Percentiles rank a stretch among this genome's conserved stretches.
These are phyloP conservation scores for Ophthalmotilapia sp. DNA, from an alignment of 2,113 vertebrate genomes.

Conservation along the genomic window DNA sequence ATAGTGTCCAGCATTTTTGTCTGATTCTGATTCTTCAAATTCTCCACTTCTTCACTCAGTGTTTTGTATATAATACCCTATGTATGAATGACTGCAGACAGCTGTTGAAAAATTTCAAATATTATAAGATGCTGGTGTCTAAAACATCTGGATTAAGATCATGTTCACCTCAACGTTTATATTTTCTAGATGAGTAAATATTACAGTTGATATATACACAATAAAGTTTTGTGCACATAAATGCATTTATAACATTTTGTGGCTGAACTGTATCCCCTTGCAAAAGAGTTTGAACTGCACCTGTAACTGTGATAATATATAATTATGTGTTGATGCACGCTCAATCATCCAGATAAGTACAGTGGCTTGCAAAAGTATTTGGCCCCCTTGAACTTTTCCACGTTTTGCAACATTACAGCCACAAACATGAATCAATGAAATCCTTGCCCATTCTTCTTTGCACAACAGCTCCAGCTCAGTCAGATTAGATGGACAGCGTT, in stretches of 20 bases:
- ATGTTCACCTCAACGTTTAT: background rate
- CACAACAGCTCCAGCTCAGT: no score
- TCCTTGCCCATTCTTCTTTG: accelerated
- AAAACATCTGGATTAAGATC: background rate
- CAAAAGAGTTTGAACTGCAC: no score
- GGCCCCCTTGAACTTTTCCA: no score
- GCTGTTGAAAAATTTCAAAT: background rate
- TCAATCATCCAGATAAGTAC: no score
- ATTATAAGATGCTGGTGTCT: background rate
- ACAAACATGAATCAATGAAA: no score
- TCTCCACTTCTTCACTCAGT: background rate
- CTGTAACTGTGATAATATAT: no score
- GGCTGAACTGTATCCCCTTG: no score
- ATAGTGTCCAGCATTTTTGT: background rate
- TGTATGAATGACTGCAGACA: background rate
- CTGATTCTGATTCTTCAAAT: background rate
- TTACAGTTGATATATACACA: background rate
- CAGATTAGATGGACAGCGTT: no score
- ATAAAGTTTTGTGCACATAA: background rate
- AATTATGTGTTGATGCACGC: no score
- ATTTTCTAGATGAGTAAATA: background rate
- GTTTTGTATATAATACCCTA: background rate
- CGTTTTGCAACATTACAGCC: no score
- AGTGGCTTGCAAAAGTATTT: no score
- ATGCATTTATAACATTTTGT: no score